Evolutionary conservation across 2,888 invertebrate genomes (phyloP).

Genomic region (Mythimna loreyi): DNA sequence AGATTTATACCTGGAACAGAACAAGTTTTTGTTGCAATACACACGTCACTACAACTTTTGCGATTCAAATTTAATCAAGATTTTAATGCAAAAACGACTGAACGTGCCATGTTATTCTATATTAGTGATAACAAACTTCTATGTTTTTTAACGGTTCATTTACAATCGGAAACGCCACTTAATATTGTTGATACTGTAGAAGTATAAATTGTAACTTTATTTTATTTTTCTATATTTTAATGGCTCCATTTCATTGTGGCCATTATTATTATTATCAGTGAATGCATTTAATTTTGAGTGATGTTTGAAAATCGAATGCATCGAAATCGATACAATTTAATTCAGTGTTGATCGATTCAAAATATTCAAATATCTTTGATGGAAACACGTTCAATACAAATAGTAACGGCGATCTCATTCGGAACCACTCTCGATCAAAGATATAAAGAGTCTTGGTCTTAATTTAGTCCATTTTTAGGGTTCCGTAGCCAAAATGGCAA

Average conservation of each 20-base stretch:
- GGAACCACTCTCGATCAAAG: constrained; percentile 1
- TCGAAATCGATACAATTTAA: constrained; percentile 9
- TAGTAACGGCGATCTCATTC: neutral
- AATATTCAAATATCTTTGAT: neutral
- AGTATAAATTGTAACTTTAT: constrained; percentile 1
- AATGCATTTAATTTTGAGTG: constrained; percentile 24
- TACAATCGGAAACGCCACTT: constrained; percentile 45
- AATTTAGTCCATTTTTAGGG: neutral
- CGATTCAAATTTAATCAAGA: constrained; percentile 43
- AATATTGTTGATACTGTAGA: constrained; percentile 29
- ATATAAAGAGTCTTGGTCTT: neutral
- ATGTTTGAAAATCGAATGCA: neutral
- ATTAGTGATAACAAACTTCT: constrained; percentile 37
- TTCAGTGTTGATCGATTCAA: constrained; percentile 10
- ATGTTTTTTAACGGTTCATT: constrained; percentile 58
- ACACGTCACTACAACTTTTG: constrained; percentile 24
- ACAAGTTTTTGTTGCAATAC: constrained; percentile 47
- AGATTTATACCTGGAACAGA: constrained; percentile 87
- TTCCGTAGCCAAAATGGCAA: too few species aligned
- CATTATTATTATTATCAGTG: constrained; percentile 16
- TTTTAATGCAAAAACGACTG: constrained; percentile 36
- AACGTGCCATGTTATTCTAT: constrained; percentile 18
- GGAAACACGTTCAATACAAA: neutral
- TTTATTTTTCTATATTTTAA: constrained; percentile 17
- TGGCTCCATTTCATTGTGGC: neutral